Conservation (phyloP, 2,113 vertebrate genomes). For the Phocoena sinus region DNA sequence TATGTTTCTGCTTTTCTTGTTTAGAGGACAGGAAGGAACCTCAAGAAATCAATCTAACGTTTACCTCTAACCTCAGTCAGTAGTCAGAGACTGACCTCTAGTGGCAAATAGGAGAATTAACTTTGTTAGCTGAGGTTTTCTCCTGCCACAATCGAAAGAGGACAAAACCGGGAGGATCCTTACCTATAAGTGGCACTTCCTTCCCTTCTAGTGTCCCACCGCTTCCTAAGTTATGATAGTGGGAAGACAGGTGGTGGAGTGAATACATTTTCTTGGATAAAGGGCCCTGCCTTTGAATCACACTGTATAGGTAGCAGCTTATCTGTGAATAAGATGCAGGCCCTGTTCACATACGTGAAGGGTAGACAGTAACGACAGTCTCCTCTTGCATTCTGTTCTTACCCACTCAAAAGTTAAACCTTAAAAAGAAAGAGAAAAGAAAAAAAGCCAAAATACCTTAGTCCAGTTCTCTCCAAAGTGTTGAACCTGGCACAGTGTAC, state of each 20-base stretch:
- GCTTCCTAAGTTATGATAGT: not conserved
- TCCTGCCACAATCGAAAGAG: too few species aligned
- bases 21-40: not conserved
- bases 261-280: not conserved
- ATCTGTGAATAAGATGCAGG: too few species aligned
- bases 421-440: not conserved
- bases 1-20: not conserved
- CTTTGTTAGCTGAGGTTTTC: not conserved
- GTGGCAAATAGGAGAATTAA: not conserved
- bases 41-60: not conserved
- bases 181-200: not conserved
- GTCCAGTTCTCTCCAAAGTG: not conserved
- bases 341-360: rapidly evolving
- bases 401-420: not conserved
- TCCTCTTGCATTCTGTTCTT: not conserved
- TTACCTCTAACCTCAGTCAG: not conserved
- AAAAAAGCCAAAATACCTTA: not conserved
- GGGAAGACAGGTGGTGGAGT: not conserved
- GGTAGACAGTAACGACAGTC: not conserved
- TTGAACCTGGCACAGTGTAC: not conserved
- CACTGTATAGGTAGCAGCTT: too few species aligned
- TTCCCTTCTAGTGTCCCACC: not conserved
- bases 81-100: conserved; percentile 1
- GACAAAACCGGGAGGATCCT: not conserved
- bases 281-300: not conserved